Percentiles rank a stretch among this genome's conserved stretches.
phyloP scores from a whole-genome alignment of 1,140 invertebrate species.

The Mylabris phalerata region DNA sequence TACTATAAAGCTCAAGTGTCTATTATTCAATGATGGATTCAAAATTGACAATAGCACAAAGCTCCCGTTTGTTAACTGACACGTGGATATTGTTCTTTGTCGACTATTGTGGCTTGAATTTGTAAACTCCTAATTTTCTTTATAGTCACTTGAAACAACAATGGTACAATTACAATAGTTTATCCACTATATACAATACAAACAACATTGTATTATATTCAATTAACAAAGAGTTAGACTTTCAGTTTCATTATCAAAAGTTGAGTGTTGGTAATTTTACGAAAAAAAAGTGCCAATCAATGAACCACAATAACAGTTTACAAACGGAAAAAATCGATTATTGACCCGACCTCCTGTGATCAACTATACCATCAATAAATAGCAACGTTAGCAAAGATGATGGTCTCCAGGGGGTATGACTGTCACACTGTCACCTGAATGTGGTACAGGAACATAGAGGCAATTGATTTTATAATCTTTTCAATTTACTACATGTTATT shows the following conservation, averaged over 20 bases:
- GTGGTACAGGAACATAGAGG: conserved; percentile 24
- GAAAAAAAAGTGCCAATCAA: background rate
- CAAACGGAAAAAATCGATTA: too few relatives aligned
- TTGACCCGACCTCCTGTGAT: conserved; percentile 16
- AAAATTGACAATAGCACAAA: conserved; percentile 6
- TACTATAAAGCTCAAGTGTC: conserved; percentile 3
- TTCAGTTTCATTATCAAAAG: background rate
- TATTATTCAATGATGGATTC: conserved; percentile 11
- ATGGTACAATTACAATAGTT: conserved; percentile 3
- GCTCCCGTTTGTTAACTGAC: conserved; percentile 8
- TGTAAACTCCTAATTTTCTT: conserved; percentile 15
- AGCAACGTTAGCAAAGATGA: conserved; percentile 3
- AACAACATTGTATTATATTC: background rate
- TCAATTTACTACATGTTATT: conserved; percentile 42
- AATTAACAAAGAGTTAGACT: background rate
- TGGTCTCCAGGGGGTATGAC: conserved; percentile 16
- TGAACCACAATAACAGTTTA: background rate
- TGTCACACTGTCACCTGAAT: conserved; percentile 30
- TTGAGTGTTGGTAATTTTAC: background rate
- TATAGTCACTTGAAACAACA: conserved; percentile 2
- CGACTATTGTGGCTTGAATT: conserved; percentile 3
- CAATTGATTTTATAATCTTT: conserved; percentile 42
- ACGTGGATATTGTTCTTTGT: conserved; percentile 16
- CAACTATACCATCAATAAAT: conserved; percentile 16
- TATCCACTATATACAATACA: background rate